Percentiles rank a stretch among this genome's conserved stretches.
Conservation (phyloP, 2,797 vertebrate genomes). For the Gymnoscopelus microlampas region DNA sequence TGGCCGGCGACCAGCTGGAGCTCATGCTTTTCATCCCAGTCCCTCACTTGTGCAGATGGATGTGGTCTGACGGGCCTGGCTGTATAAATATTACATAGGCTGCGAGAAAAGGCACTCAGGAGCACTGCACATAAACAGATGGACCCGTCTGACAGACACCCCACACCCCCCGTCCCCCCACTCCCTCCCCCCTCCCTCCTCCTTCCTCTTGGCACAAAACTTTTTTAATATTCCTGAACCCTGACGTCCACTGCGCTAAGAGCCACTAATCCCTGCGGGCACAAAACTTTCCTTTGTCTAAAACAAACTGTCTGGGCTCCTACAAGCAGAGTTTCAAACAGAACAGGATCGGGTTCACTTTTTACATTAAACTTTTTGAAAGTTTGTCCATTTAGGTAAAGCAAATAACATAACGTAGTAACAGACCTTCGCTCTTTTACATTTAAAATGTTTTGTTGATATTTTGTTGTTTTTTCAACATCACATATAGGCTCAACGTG, state of each 20-base stretch:
- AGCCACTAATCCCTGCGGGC: constrained; percentile 67
- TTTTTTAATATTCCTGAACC: constrained; percentile 77
- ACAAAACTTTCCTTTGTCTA: constrained; percentile 80
- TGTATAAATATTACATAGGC: constrained; percentile 93
- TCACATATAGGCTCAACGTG: no score
- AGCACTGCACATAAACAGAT: constrained; percentile 79
- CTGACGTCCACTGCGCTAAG: constrained; percentile 71
- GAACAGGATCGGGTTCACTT: neutral
- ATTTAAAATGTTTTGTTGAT: no score
- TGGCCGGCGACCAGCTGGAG: constrained; percentile 87
- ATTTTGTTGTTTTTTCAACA: no score
- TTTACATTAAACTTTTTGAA: no score
- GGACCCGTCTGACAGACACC: constrained; percentile 81
- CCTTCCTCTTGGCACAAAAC: constrained; percentile 39
- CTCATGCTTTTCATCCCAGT: constrained; percentile 81
- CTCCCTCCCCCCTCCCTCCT: neutral
- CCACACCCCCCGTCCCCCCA: constrained; percentile 13
- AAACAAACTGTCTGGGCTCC: constrained; percentile 46
- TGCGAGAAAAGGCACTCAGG: constrained; percentile 49
- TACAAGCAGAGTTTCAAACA: constrained; percentile 22
- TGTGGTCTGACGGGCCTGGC: constrained; percentile 80
- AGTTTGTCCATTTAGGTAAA: no score
- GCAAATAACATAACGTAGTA: no score
- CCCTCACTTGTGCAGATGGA: constrained; percentile 83
- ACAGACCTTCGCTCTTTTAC: no score